Conservation (phyloP, 2,797 vertebrate species). For the Glossophaga mutica region DNA sequence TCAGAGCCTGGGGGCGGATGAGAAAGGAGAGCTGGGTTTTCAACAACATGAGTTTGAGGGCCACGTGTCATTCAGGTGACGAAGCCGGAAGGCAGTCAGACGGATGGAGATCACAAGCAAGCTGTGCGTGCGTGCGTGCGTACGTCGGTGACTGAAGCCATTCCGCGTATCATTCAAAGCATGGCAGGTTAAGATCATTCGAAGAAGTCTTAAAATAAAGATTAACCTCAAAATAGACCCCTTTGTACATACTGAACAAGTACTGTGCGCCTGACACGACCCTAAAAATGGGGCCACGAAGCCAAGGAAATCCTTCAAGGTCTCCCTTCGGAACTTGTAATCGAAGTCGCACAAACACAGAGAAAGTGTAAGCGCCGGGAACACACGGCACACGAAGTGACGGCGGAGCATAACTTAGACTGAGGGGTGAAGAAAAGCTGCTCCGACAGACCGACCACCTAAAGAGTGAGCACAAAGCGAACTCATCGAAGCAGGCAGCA, state of each 20-base stretch:
- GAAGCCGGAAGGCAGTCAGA: background rate
- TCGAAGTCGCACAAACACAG: background rate
- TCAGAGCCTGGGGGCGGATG: background rate
- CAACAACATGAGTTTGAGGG: background rate
- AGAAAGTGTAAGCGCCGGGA: background rate
- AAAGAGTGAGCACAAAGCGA: background rate
- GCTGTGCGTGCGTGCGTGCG: background rate
- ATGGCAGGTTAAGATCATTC: background rate
- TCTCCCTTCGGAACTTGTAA: background rate
- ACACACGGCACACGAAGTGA: background rate
- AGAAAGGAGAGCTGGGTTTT: background rate
- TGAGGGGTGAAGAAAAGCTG: background rate
- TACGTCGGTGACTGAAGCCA: background rate
- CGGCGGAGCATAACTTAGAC: background rate
- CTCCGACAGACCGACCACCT: background rate
- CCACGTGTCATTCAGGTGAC: background rate
- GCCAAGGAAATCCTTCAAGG: background rate
- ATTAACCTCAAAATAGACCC: background rate
- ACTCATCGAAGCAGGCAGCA: background rate
- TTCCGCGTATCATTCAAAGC: background rate
- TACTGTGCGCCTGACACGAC: background rate
- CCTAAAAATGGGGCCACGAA: background rate
- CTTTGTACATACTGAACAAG: background rate
- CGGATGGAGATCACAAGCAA: background rate
- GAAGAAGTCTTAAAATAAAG: background rate